Percentiles rank a stretch among this genome's conserved stretches.
phyloP scores from a whole-genome alignment of 2,888 invertebrate species.

The Luffia ferchaultella region DNA sequence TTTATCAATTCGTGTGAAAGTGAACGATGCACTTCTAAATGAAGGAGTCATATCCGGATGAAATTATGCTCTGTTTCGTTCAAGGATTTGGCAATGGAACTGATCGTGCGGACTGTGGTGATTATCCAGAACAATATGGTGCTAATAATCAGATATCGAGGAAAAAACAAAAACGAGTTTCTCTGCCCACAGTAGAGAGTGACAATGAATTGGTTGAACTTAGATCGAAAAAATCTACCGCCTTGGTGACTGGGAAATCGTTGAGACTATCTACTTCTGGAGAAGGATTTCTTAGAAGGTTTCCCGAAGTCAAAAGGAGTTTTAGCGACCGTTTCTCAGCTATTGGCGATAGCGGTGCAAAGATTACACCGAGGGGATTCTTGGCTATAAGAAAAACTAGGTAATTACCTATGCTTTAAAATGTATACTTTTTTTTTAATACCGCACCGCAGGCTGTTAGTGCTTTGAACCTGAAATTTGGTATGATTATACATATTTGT shows the following conservation, averaged over 20 bases:
- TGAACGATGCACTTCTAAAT: constrained; percentile 48
- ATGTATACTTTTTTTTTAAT: no score
- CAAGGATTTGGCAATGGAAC: constrained; percentile 65
- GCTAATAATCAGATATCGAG: constrained; percentile 28
- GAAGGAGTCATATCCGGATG: constrained; percentile 56
- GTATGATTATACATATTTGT: no score
- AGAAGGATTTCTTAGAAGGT: constrained; percentile 23
- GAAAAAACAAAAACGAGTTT: constrained; percentile 23
- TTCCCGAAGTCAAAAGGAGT: constrained; percentile 52
- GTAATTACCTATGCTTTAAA: constrained; percentile 25
- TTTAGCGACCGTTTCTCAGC: constrained; percentile 55
- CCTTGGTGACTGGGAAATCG: constrained; percentile 35
- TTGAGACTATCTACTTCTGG: constrained; percentile 35
- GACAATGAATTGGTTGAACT: constrained; percentile 26
- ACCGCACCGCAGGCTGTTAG: no score
- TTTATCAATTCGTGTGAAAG: no score
- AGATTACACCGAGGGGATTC: constrained; percentile 35
- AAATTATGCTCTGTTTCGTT: constrained; percentile 76
- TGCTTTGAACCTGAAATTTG: no score
- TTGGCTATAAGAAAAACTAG: constrained; percentile 59
- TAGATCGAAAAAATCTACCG: constrained; percentile 22
- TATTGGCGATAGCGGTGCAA: constrained; percentile 40
- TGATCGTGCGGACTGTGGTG: constrained; percentile 30
- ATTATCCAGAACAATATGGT: constrained; percentile 33
- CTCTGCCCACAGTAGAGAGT: constrained; percentile 23